phyloP scores from a whole-genome alignment of 2,797 vertebrate species.

The Liasis olivaceus region DNA sequence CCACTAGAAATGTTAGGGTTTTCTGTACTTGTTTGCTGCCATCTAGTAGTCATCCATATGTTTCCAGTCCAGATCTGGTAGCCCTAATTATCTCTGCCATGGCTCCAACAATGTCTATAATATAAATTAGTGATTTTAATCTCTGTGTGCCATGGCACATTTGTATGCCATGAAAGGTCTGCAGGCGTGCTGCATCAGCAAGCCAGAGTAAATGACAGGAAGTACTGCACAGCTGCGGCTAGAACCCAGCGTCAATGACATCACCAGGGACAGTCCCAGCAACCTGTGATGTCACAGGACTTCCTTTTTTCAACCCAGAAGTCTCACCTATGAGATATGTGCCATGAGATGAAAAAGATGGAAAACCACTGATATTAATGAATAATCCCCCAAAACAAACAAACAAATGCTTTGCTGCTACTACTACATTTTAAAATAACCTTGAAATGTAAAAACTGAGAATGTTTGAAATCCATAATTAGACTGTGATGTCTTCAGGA shows the following conservation, averaged over 20 bases:
- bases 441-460: slow-evolving; percentile 23
- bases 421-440: slow-evolving; percentile 1
- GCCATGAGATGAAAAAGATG: neutral
- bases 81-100: neutral
- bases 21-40: neutral
- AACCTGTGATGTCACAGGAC: neutral
- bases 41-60: neutral
- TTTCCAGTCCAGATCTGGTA: neutral
- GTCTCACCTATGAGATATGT: neutral
- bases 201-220: neutral
- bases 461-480: slow-evolving; percentile 29
- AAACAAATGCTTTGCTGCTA: neutral
- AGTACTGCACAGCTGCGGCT: neutral
- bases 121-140: neutral
- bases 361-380: neutral
- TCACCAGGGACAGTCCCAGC: neutral
- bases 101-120: neutral
- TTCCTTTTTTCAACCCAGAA: neutral
- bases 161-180: neutral
- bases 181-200: neutral
- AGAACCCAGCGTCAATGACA: neutral
- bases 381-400: neutral
- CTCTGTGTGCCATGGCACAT: neutral
- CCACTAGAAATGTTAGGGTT: neutral
- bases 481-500: slow-evolving; percentile 36